phyloP scores from a whole-genome alignment of 1,140 invertebrate species.

The Solenopsis fugax region DNA sequence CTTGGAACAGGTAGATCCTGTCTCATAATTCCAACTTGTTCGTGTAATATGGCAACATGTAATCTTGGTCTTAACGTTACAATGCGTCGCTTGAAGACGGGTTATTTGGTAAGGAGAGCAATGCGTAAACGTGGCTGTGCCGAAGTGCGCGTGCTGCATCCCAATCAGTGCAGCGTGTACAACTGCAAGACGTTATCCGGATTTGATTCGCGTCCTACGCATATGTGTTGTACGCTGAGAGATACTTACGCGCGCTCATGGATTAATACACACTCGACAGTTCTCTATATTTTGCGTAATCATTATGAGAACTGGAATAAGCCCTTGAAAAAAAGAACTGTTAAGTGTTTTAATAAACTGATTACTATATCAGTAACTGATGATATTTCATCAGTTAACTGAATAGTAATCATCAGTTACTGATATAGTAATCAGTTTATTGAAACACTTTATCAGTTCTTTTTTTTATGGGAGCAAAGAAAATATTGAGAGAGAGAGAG shows the following conservation, averaged over 20 bases:
- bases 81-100: constrained; percentile 48
- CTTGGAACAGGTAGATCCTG: constrained; percentile 42
- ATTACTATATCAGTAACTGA: no score
- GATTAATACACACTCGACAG: constrained; percentile 20
- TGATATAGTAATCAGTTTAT: no score
- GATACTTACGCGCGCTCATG: neutral
- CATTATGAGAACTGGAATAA: constrained; percentile 29
- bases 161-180: constrained; percentile 71
- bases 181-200: constrained; percentile 17
- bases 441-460: no score
- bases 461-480: no score
- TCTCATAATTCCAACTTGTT: constrained; percentile 47
- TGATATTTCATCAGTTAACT: no score
- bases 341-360: no score
- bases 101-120: constrained; percentile 74
- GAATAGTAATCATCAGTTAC: no score
- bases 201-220: constrained; percentile 36
- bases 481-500: no score
- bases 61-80: constrained; percentile 61
- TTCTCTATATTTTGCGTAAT: constrained; percentile 53
- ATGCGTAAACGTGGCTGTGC: constrained; percentile 41
- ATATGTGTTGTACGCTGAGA: neutral
- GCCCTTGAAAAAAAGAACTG: constrained; percentile 47
- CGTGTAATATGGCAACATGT: constrained; percentile 55
- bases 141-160: constrained; percentile 67